Evolutionary conservation across 1,140 invertebrate genomes (phyloP).

Genomic region (Hormaphis cornu): DNA sequence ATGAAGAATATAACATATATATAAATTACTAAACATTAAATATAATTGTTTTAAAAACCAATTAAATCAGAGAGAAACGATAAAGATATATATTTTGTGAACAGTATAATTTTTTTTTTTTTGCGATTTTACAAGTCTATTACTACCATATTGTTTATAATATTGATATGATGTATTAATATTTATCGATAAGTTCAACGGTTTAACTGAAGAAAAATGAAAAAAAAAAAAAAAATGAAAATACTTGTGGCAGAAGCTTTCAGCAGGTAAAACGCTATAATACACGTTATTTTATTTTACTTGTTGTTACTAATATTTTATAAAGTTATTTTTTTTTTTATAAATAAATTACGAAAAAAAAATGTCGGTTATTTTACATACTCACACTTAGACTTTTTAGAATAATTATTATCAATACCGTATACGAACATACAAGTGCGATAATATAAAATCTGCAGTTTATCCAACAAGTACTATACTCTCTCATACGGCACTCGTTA

Average conservation of each 20-base stretch:
- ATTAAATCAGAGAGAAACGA: too few species aligned
- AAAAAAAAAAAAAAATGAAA: too few species aligned
- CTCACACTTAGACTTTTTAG: too few species aligned
- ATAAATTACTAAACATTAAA: too few species aligned
- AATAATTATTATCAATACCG: conserved; percentile 12
- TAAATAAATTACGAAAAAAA: conserved; percentile 3
- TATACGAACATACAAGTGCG: neutral
- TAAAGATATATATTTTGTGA: too few species aligned
- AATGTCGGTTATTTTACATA: neutral
- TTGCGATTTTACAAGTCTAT: too few species aligned
- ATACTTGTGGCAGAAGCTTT: conserved; percentile 28
- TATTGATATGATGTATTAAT: neutral
- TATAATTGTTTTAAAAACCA: too few species aligned
- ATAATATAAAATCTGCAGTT: neutral
- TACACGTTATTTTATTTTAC: conserved; percentile 24
- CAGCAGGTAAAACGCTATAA: conserved; percentile 31
- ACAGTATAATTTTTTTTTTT: too few species aligned
- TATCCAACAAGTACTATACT: neutral
- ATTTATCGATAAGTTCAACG: neutral
- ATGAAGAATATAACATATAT: too few species aligned
- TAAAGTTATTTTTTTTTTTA: too few species aligned
- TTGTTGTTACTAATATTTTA: conserved; percentile 4
- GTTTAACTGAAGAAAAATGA: neutral
- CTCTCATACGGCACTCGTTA: neutral
- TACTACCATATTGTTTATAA: too few species aligned